Conservation (phyloP, 2,797 vertebrate species). For the Notolabrus celidotus region DNA sequence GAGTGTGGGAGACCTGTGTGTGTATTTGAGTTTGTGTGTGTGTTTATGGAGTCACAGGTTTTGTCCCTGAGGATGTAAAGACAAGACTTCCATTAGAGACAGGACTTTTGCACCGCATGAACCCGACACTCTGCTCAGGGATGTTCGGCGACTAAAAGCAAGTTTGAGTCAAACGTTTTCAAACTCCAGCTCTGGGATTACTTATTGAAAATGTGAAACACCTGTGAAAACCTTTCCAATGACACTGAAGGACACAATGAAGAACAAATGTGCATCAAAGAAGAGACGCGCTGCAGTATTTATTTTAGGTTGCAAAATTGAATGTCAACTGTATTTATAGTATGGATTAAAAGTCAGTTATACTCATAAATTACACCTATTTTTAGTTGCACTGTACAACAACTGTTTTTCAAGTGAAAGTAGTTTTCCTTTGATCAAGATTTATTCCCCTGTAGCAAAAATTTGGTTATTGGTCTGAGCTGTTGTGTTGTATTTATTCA, state of each 20-base stretch:
- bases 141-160: slow-evolving; percentile 12
- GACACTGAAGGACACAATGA: background rate
- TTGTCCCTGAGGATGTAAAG: slow-evolving; percentile 50
- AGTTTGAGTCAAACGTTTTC: slow-evolving; percentile 8
- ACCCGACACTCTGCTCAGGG: slow-evolving; percentile 6
- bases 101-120: slow-evolving; percentile 12
- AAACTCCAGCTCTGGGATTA: background rate
- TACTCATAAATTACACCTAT: too few relatives aligned
- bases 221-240: background rate
- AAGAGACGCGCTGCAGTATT: too few relatives aligned
- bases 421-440: too few relatives aligned
- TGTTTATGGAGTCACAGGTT: slow-evolving; percentile 43
- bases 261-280: background rate
- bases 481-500: too few relatives aligned
- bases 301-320: too few relatives aligned
- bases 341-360: too few relatives aligned
- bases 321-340: too few relatives aligned
- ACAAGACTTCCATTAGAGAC: slow-evolving; percentile 67
- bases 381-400: too few relatives aligned
- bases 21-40: slow-evolving; percentile 2
- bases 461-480: too few relatives aligned
- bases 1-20: background rate
- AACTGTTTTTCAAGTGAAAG: too few relatives aligned
- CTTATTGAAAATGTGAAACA: background rate
- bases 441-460: too few relatives aligned